Conservation (phyloP, 2,888 invertebrate genomes). For the Aromia moschata region DNA sequence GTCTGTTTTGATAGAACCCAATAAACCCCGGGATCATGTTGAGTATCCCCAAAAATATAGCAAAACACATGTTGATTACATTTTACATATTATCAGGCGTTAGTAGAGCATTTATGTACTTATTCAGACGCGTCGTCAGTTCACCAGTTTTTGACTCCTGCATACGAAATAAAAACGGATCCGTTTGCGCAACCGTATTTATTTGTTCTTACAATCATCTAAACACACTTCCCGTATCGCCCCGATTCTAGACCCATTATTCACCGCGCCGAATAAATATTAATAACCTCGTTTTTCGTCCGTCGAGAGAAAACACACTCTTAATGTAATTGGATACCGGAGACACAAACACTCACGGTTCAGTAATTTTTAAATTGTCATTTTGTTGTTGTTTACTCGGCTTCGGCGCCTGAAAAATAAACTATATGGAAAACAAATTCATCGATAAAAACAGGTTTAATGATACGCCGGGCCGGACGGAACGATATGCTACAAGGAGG, state of each 20-base stretch:
- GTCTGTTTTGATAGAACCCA: too few relatives aligned
- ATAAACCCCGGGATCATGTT: too few relatives aligned
- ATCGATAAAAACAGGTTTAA: conserved; percentile 11
- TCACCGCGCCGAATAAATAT: neutral
- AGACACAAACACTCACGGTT: conserved; percentile 5
- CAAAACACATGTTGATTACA: too few relatives aligned
- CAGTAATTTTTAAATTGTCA: conserved; percentile 19
- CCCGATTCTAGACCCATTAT: neutral
- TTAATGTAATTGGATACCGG: conserved; percentile 1
- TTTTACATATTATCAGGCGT: too few relatives aligned
- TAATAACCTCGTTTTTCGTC: neutral
- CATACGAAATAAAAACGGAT: too few relatives aligned
- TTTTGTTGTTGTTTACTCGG: conserved; percentile 22
- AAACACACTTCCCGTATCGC: neutral
- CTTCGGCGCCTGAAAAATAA: conserved; percentile 10
- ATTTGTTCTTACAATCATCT: neutral
- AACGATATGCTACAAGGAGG: neutral
- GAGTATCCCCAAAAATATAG: too few relatives aligned
- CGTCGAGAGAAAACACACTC: conserved; percentile 1
- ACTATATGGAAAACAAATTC: conserved; percentile 12
- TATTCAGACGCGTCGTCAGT: too few relatives aligned
- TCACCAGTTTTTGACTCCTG: too few relatives aligned
- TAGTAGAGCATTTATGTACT: too few relatives aligned
- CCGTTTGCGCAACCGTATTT: neutral
- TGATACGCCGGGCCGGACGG: neutral